Evolutionary conservation across 2,113 vertebrate species (phyloP), one percentile per base, ranked within the genome.

Genomic region (Felis chaus): DNA sequence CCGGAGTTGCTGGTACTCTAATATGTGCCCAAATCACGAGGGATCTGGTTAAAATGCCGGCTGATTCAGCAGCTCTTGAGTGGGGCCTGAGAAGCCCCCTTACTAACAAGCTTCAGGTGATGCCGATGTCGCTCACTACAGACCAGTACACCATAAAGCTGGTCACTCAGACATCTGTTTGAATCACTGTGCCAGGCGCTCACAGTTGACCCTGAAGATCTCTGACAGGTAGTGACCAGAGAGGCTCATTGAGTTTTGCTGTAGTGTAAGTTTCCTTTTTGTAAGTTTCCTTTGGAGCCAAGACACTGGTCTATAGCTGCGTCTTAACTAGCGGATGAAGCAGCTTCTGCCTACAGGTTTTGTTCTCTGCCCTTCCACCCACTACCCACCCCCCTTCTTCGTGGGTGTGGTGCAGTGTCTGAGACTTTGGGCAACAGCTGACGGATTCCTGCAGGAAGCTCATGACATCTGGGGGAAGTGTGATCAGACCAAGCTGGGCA

Each of bases 31-130:
- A 23, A 8, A 48, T 79, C 45, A 1, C 0, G 7, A 39, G 53
- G n/a, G 63, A 36, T 69, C 41, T 69, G 41, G 25, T 63, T 45
- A 71, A 83, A 65, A 61, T 8, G n/a, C 29, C 0, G 1, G 15
- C 29, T 25, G 21, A 55, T 27, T 29, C 23, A 27, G 69, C 19
- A 65, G 19, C n/a, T 45, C 45, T 5, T 2, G 7, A 50, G 25
- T 12, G 12, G 23, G 50, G 74, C 74, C 41, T 2, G 2, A 36
- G 73, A 41, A 14, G 31, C 18, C 23, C 3, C 1, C 0, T 45
- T 25, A 16, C 31, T 18, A 53, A 45, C 13, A 41, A 21, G 76
- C 81, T 45, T 79, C 29, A 21, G 55, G 39, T 39, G 36, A 41
- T 25, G 50, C 36, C 2, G 0, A 39, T 5, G 19, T 50, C 7